Conservation (phyloP, 2,888 invertebrate genomes). For the Callimorpha dominula region DNA sequence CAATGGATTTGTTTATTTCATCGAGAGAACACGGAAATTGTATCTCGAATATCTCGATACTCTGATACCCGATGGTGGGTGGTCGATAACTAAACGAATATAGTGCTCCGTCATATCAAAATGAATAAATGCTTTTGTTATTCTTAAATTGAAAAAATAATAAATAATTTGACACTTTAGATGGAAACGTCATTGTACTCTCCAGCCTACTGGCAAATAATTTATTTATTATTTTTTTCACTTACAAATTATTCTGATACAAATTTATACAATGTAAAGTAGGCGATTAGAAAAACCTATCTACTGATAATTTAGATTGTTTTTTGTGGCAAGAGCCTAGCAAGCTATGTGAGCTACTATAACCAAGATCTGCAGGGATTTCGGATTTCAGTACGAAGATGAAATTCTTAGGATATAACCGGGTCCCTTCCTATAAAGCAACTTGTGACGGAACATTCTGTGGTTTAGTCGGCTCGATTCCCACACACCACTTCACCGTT, state of each 20-base stretch:
- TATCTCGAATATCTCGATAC: slow-evolving; percentile 53
- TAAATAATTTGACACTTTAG: not conserved
- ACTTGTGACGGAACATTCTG: not conserved
- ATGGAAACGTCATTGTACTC: not conserved
- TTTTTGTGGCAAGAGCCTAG: not conserved
- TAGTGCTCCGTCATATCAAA: slow-evolving; percentile 32
- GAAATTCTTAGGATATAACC: not conserved
- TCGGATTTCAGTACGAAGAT: too few relatives aligned
- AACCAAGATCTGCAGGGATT: not conserved
- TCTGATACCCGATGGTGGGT: slow-evolving; percentile 75
- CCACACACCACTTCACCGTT: too few relatives aligned
- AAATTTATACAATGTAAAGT: too few relatives aligned
- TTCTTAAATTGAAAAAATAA: not conserved
- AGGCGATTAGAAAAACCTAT: too few relatives aligned
- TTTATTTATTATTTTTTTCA: not conserved
- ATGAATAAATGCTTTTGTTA: slow-evolving; percentile 27
- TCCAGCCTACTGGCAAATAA: not conserved
- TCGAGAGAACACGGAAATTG: slow-evolving; percentile 73
- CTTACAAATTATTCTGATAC: not conserved
- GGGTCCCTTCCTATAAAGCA: not conserved
- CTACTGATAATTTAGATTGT: not conserved
- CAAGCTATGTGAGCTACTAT: not conserved
- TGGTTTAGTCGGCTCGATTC: too few relatives aligned
- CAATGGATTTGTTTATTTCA: slow-evolving; percentile 83
- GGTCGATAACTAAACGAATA: slow-evolving; percentile 60